These are phyloP conservation scores for Plagodis pulveraria DNA, from an alignment of 2,888 invertebrate genomes.

Conservation along the genomic window DNA sequence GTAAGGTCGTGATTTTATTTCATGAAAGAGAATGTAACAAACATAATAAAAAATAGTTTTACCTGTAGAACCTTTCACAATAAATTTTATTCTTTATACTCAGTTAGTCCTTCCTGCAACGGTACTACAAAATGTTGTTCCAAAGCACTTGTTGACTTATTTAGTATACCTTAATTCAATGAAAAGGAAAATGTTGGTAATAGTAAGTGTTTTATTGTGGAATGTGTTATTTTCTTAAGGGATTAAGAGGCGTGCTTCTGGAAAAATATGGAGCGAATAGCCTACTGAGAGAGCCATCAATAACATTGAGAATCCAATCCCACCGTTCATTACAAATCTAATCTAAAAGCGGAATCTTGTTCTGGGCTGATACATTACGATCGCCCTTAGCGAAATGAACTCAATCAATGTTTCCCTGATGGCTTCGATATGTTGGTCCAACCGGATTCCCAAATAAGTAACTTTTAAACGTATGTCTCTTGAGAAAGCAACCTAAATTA, in stretches of 20 bases:
- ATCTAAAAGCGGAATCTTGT: constrained; percentile 18
- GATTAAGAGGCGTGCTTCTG: background rate
- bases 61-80: too few relatives aligned
- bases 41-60: background rate
- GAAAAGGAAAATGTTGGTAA: too few relatives aligned
- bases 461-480: constrained; percentile 43
- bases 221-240: background rate
- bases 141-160: too few relatives aligned
- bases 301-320: constrained; percentile 10
- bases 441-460: constrained; percentile 38
- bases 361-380: constrained; percentile 23
- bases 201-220: too few relatives aligned
- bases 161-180: too few relatives aligned
- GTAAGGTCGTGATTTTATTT: background rate
- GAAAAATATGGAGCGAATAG: constrained; percentile 3
- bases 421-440: constrained; percentile 32
- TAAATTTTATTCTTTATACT: background rate
- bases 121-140: background rate
- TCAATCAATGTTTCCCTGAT: constrained; percentile 40
- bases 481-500: constrained; percentile 64
- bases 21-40: background rate
- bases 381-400: constrained; percentile 35
- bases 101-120: background rate
- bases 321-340: constrained; percentile 12
- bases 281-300: constrained; percentile 4